Percentiles rank a stretch among this genome's conserved stretches.
Conservation (phyloP, 2,113 vertebrate genomes). For the Spilogale gracilis region DNA sequence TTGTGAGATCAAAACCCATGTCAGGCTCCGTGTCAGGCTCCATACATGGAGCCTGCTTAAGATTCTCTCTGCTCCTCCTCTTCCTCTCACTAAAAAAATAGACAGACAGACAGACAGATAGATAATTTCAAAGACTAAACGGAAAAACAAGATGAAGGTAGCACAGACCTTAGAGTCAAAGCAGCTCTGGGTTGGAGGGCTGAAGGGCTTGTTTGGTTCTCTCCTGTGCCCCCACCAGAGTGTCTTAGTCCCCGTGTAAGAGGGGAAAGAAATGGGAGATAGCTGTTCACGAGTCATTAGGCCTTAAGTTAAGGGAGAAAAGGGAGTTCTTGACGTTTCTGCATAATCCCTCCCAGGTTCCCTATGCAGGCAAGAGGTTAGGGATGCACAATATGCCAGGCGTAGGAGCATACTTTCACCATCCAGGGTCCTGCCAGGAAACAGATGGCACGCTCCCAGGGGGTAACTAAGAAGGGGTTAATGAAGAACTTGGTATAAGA, state of each 20-base stretch:
- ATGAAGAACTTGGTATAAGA: slow-evolving; percentile 47
- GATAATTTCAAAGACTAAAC: not conserved
- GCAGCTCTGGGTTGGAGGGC: not conserved
- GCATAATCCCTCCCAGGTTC: not conserved
- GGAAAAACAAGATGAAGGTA: not conserved
- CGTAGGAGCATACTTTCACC: not conserved
- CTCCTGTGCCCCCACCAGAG: not conserved
- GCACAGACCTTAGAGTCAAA: not conserved
- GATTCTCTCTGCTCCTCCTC: too few species aligned
- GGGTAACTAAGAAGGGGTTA: slow-evolving; percentile 16
- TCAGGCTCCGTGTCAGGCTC: too few species aligned
- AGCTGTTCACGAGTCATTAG: not conserved
- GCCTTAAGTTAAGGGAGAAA: slow-evolving; percentile 34
- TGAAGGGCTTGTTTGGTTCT: not conserved
- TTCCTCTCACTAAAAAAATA: too few species aligned
- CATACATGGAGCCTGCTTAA: too few species aligned
- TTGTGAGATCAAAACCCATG: too few species aligned
- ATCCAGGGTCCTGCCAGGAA: slow-evolving; percentile 53
- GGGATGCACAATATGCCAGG: slow-evolving; percentile 16
- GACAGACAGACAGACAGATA: too few species aligned
- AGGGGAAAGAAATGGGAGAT: slow-evolving; percentile 1
- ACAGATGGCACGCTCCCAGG: slow-evolving; percentile 49
- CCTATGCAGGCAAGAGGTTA: not conserved
- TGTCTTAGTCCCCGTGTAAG: not conserved
- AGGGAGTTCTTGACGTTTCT: not conserved